Conservation (phyloP, 2,797 vertebrate genomes). For the Falco cherrug region DNA sequence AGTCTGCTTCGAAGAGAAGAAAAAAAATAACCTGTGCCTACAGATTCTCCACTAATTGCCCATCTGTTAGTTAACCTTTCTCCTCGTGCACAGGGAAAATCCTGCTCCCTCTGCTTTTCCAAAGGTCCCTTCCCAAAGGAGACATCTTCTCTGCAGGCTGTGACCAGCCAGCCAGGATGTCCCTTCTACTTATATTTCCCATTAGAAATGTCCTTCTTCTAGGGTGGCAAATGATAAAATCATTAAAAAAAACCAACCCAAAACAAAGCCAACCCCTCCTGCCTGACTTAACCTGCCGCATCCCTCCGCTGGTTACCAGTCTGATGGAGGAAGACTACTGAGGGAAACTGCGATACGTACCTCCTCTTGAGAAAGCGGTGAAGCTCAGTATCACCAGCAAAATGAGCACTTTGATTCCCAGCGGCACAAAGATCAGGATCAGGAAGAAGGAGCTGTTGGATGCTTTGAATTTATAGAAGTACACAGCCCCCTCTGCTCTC, state of each 20-base stretch:
- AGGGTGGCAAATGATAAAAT: neutral
- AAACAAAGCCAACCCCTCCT: neutral
- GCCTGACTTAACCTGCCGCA: neutral
- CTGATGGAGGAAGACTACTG: neutral
- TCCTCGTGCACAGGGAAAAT: neutral
- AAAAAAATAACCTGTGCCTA: neutral
- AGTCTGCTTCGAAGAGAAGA: neutral
- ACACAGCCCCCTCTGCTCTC: constrained; percentile 84
- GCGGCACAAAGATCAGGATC: constrained; percentile 23
- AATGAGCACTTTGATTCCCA: constrained; percentile 72
- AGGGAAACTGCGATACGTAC: neutral
- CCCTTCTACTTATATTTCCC: neutral
- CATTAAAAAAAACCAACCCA: neutral
- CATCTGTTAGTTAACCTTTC: neutral
- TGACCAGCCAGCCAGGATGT: neutral
- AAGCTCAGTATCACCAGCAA: constrained; percentile 62
- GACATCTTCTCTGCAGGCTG: neutral
- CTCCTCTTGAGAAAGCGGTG: constrained; percentile 3
- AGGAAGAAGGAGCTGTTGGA: constrained; percentile 1
- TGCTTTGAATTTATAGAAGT: constrained; percentile 77
- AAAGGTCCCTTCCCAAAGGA: neutral
- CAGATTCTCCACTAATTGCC: neutral
- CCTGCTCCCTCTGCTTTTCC: neutral
- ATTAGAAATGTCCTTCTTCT: neutral
- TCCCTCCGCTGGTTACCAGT: neutral